phyloP scores from a whole-genome alignment of 1,140 invertebrate species.

The Diorhabda carinulata region DNA sequence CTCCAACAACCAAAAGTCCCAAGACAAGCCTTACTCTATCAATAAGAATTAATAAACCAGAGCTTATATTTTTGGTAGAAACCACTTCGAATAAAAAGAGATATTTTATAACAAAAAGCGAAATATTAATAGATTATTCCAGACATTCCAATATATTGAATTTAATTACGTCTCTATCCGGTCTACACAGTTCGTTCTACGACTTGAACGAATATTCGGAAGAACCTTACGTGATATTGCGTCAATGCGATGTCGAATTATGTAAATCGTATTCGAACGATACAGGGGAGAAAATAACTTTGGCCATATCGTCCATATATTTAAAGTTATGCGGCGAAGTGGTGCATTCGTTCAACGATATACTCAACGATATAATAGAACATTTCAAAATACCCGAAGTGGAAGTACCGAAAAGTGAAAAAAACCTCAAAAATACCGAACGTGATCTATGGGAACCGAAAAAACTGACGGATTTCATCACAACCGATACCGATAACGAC shows the following conservation, averaged over 20 bases:
- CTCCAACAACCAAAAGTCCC: slow-evolving; percentile 39
- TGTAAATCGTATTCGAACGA: slow-evolving; percentile 60
- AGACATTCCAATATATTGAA: slow-evolving; percentile 62
- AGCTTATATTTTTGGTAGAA: slow-evolving; percentile 73
- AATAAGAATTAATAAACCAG: slow-evolving; percentile 69
- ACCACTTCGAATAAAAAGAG: slow-evolving; percentile 64
- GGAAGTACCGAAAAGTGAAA: slow-evolving; percentile 40
- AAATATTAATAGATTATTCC: slow-evolving; percentile 71
- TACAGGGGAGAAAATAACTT: slow-evolving; percentile 58
- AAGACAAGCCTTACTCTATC: slow-evolving; percentile 61
- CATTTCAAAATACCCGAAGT: slow-evolving; percentile 54
- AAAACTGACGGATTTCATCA: slow-evolving; percentile 49
- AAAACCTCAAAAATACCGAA: slow-evolving; percentile 37
- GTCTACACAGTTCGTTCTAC: slow-evolving; percentile 63
- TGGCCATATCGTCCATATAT: slow-evolving; percentile 63
- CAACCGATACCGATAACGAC: slow-evolving; percentile 6
- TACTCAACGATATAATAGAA: slow-evolving; percentile 55
- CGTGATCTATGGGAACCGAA: slow-evolving; percentile 72
- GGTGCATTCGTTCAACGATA: slow-evolving; percentile 60
- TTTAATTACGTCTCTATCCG: slow-evolving; percentile 61
- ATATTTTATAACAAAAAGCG: slow-evolving; percentile 68
- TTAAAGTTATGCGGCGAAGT: slow-evolving; percentile 71
- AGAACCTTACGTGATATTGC: slow-evolving; percentile 56
- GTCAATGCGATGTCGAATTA: slow-evolving; percentile 71
- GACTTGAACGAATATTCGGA: slow-evolving; percentile 48